phyloP scores from a whole-genome alignment of 1,140 invertebrate genomes.

The Pseudomyrmex cubaensis region DNA sequence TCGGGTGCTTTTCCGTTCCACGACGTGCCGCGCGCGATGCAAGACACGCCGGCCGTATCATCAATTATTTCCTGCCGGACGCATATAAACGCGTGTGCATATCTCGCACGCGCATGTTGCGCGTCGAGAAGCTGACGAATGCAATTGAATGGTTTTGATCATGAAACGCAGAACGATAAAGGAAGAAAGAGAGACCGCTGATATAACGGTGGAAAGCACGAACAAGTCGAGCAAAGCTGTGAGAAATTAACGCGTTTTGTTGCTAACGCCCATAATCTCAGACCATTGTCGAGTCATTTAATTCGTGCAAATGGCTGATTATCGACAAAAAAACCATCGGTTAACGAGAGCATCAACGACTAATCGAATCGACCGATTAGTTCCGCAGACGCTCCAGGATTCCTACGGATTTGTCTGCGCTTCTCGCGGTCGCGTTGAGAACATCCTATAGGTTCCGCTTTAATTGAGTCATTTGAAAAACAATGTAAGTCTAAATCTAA shows the following conservation, averaged over 20 bases:
- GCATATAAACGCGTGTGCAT: constrained; percentile 28
- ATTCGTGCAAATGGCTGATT: constrained; percentile 52
- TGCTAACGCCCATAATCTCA: constrained; percentile 40
- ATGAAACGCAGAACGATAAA: constrained; percentile 1
- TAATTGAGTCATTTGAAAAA: constrained; percentile 28
- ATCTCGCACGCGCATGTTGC: constrained; percentile 12
- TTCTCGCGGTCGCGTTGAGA: constrained; percentile 3
- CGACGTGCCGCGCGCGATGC: constrained; percentile 60
- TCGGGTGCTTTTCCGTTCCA: constrained; percentile 45
- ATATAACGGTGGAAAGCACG: constrained; percentile 30
- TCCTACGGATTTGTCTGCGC: constrained; percentile 44
- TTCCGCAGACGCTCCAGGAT: constrained; percentile 28
- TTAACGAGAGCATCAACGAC: constrained; percentile 67
- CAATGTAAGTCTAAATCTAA: not conserved
- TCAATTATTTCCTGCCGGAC: constrained; percentile 66
- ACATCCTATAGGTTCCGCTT: not conserved
- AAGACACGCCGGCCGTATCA: constrained; percentile 61
- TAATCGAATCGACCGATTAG: constrained; percentile 63
- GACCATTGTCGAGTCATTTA: constrained; percentile 53
- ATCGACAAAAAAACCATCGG: constrained; percentile 13
- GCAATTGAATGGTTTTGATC: constrained; percentile 1
- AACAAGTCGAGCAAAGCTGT: constrained; percentile 39
- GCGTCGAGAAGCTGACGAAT: constrained; percentile 30
- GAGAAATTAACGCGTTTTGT: constrained; percentile 66
- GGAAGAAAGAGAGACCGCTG: not conserved